phyloP scores from a whole-genome alignment of 1,140 invertebrate species.

The Tyrophagus putrescentiae region DNA sequence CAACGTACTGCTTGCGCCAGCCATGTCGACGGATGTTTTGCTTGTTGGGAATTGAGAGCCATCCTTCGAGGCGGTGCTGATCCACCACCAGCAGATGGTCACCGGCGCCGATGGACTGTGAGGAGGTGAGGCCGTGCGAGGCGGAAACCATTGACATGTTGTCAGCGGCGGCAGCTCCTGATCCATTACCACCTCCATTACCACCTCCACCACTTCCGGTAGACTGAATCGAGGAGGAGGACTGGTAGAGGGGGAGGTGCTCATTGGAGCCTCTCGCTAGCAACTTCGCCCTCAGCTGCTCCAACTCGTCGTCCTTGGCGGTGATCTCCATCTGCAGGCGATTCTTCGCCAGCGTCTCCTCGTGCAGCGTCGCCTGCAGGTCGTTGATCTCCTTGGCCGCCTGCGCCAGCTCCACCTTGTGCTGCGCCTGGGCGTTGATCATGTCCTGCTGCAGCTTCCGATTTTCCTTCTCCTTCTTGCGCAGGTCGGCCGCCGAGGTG shows the following conservation, averaged over 20 bases:
- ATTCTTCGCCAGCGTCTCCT: conserved; percentile 51
- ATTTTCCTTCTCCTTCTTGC: conserved; percentile 87
- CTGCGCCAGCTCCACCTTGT: conserved; percentile 64
- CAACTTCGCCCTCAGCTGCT: conserved; percentile 46
- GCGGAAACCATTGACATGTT: not conserved
- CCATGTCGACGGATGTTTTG: conserved; percentile 86
- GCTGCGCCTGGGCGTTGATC: conserved; percentile 82
- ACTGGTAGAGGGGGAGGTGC: too few relatives aligned
- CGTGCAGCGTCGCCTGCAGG: conserved; percentile 49
- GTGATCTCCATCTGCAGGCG: conserved; percentile 86
- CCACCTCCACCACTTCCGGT: too few relatives aligned
- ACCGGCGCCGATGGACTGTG: conserved; percentile 10
- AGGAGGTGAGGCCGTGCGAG: not conserved
- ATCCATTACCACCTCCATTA: too few relatives aligned
- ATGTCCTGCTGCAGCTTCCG: conserved; percentile 86
- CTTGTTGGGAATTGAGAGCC: conserved; percentile 85
- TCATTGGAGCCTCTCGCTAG: not conserved
- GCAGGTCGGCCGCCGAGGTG: conserved; percentile 43
- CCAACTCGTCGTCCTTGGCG: conserved; percentile 88
- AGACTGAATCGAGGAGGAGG: too few relatives aligned
- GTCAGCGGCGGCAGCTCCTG: not conserved
- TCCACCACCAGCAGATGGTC: conserved; percentile 13
- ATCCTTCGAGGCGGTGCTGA: conserved; percentile 72
- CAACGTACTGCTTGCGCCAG: conserved; percentile 93
- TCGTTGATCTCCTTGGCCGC: conserved; percentile 73